Base-by-base conservation (phyloP, 2,888 invertebrate genomes). In the Meliscaeva auricollis region DNA sequence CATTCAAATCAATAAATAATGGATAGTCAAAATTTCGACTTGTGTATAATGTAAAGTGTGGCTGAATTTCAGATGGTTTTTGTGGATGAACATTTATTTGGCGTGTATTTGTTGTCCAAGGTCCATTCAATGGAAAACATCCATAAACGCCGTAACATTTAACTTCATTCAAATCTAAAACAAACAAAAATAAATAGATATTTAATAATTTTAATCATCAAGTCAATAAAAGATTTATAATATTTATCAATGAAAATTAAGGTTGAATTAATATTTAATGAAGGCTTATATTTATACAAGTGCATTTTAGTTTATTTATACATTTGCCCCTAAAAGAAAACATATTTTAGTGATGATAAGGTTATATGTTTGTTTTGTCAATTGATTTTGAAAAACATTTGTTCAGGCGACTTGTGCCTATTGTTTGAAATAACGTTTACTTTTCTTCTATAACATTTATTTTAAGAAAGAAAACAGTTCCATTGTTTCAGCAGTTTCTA, bases 1-100 rank as follows among this genome's bases (percentile, higher is more conserved):
- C 94, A 88, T 96, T 94, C 44, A 96, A 94, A 88, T 95, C 94
- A 17, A 97, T 92, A 17, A 94, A 92, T 87, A 94, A 94, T 0
- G 95, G 94, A 68, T 90, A 87, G 9, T 94, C 91, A 26, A 92
- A 89, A n/a, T 90, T 89, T 20, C 94, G 92, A 2, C 88, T 87
- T 0, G 94, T 95, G 89, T 94, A 94, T 4, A 95, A 91, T 46
- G 94, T 93, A 90, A 90, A 94, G 92, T 93, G 92, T 17, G 94
- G 93, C 85, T 93, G 93, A 89, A 94, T 93, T 79, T 92, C 93
- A 77, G 95, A 94, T 0, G 97, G 95, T 50, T 95, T 93, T 87
- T 94, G 94, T 0, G 97, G 97, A 90, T 96, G 96, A 54, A 95
- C 94, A 87, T 96, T 96, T 72, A 97, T 96, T 22, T 97, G 97